Evolutionary conservation across 2,113 vertebrate genomes (phyloP), one percentile per base, ranked within the genome.

Genomic region (Megaceryle maxima): DNA sequence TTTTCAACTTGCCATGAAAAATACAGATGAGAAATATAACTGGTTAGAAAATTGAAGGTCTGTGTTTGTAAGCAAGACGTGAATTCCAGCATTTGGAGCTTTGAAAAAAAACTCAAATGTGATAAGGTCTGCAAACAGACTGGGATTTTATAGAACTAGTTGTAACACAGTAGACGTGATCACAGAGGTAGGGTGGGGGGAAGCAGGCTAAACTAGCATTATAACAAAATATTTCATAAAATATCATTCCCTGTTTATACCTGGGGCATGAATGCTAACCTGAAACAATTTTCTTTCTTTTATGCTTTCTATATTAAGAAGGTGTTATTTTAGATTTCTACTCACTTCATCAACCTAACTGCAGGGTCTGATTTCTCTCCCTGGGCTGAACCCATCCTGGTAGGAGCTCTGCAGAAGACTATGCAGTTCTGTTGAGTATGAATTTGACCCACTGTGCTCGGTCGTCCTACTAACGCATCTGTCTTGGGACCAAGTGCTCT

Each of bases 391-490:
- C 41, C 66, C 50, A 33, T 63, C 53, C 50, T 1, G 0, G 37
- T 41, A 92, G 59, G 39, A 89, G 31, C 66, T 85, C 57, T 87
- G 57, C 39, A 68, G 39, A 73, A 84, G 57, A 22, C 69, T 41
- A 1, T 29, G 25, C 62, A 66, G 59, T 48, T 79, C 72, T 77
- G n/a, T 59, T 1, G 1, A 63, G 67, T 37, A 56, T 69, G 56
- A 92, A 84, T 94, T 66, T 94, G 60, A 77, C 82, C 72, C 81
- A 92, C 80, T 87, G 33, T 55, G 60, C 79, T 93, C n/a, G 1
- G 82, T 29, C 95, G 87, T 88, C 96, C 83, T 93, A 95, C 78
- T 97, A 97, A 95, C 63, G 74, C 33, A 73, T 95, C 81, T 93
- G 85, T 88, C 91, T 95, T 94, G 86, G 95, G 90, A 88, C 94